Percentiles rank a stretch among this genome's conserved stretches.
These are phyloP conservation scores for Paralichthys olivaceus DNA, from an alignment of 2,113 vertebrate genomes.

Conservation along the genomic window DNA sequence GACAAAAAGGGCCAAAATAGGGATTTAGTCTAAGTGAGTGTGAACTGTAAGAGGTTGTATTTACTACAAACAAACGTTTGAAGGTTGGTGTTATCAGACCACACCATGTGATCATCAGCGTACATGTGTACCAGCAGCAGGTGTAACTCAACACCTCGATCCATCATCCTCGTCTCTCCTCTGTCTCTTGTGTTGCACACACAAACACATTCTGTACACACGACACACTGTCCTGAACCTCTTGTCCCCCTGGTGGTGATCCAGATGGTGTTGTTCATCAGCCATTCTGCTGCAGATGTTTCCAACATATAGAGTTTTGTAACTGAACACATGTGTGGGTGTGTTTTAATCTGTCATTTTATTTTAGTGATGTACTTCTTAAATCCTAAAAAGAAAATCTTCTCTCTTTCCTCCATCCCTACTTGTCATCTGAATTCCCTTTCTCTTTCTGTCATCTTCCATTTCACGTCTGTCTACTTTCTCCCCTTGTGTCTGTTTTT, in stretches of 20 bases:
- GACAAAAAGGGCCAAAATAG: neutral
- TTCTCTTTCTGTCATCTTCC: neutral
- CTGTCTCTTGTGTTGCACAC: slow-evolving; percentile 4
- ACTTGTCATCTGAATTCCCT: slow-evolving; percentile 27
- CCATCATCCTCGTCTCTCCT: slow-evolving; percentile 3
- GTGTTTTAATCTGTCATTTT: slow-evolving; percentile 5
- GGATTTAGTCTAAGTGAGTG: neutral
- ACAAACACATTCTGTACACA: slow-evolving; percentile 3
- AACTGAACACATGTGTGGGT: slow-evolving; percentile 3
- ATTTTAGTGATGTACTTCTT: neutral
- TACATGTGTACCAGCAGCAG: slow-evolving; percentile 59
- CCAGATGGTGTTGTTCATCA: slow-evolving; percentile 73
- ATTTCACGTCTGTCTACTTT: neutral
- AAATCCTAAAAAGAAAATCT: neutral
- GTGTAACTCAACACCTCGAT: slow-evolving; percentile 64
- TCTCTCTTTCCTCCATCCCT: slow-evolving; percentile 7
- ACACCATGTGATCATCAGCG: slow-evolving; percentile 46
- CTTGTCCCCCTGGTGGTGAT: slow-evolving; percentile 46
- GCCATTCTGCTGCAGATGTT: slow-evolving; percentile 60
- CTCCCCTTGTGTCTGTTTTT: slow-evolving; percentile 6
- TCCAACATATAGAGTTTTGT: slow-evolving; percentile 15
- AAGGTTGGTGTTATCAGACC: slow-evolving; percentile 54
- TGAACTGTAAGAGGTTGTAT: slow-evolving; percentile 22
- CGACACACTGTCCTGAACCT: slow-evolving; percentile 29
- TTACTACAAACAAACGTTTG: slow-evolving; percentile 45